Base-by-base conservation (phyloP, 2,888 invertebrate genomes). In the Caenorhabditis japonica region DNA sequence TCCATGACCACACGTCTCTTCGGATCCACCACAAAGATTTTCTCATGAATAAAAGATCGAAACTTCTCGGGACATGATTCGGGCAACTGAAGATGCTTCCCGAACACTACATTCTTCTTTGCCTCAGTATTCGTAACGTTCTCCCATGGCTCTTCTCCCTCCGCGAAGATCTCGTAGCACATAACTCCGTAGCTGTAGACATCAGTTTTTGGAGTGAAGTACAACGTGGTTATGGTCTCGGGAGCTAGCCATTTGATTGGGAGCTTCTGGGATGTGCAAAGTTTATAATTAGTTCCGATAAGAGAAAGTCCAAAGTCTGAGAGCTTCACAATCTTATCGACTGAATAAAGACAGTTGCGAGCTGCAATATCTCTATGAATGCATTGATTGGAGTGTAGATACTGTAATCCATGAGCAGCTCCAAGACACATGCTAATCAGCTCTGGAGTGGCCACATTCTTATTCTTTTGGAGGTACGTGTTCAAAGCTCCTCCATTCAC, bases 71-170 rank as follows among this genome's bases (percentile, higher is more conserved):
- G 77, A 47, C 70, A 71, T 13, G 52, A 10, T 4, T 73, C 66
- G 5, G 72, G 69, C 30, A 77, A 56, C 25, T 23, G 30, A 43
- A 77, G 61, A 36, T 58, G 59, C 33, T 39, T 70, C n/a, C 75
- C 77, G 1, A 7, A 8, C 12, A 49, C 60, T 5, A 76, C 76
- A 8, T 61, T 58, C 15, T 38, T 47, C 49, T 76, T 76, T 23
- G 66, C 69, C 3, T 69, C 72, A 5, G 74, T 69, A 38, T 75
- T 78, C 13, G 64, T 55, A 12, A 49, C 34, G 17, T 58, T 61
- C 0, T 70, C 78, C 78, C 78, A 78, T 12, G 78, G 78, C 17
- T 78, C 78, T n/a, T 47, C 49, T 12, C 78, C 78, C n/a, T 76
- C 71, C 4, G 71, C 55, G 41, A 71, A 78, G 12, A 78, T 69